Evolutionary conservation across 2,888 invertebrate genomes (phyloP), one percentile per base, ranked within the genome.

Genomic region (Mystacides longicornis): DNA sequence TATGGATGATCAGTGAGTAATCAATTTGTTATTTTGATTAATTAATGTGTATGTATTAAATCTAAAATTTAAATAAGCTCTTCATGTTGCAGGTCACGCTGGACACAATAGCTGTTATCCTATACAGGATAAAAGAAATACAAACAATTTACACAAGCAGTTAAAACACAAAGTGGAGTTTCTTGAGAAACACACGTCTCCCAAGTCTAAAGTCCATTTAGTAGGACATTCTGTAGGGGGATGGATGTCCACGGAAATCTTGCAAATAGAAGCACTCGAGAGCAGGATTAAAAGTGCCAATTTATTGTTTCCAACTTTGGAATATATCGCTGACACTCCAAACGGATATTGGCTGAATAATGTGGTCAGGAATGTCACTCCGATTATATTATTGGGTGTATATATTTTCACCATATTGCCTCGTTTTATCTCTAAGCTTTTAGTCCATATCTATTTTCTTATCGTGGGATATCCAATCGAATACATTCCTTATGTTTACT

Each of bases 161-260:
- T 69, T 87, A 51, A 67, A 81, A 54, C 90, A 92, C 69, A 93
- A 93, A 75, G 75, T 87, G 48, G 79, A 81, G 55, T 88, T 95
- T 66, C 83, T 95, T 55, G 75, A 81, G 63, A 80, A 83, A 62
- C 83, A 82, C 67, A 77, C 93, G 60, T 88, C 91, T 53, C 70
- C 77, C 60, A 76, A 82, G 65, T 81, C 85, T n/a, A 85, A 80
- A 67, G 69, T 96, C 42, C 86, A 92, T 69, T 71, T 95, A 37
- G 80, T 95, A 63, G 93, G 91, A 1, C 95, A 96, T 76, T 95
- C 95, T 0, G 90, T 95, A 65, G 96, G 96, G 2, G 81, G 87
- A 52, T 92, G 93, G 82, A 83, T 93, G 65, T 79, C 85, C 59
- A 67, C 93, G 55, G 85, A 93, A 66, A 67, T 92, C 49, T 66